Base-by-base conservation (phyloP, 2,113 vertebrate species). In the Oryzias javanicus region DNA sequence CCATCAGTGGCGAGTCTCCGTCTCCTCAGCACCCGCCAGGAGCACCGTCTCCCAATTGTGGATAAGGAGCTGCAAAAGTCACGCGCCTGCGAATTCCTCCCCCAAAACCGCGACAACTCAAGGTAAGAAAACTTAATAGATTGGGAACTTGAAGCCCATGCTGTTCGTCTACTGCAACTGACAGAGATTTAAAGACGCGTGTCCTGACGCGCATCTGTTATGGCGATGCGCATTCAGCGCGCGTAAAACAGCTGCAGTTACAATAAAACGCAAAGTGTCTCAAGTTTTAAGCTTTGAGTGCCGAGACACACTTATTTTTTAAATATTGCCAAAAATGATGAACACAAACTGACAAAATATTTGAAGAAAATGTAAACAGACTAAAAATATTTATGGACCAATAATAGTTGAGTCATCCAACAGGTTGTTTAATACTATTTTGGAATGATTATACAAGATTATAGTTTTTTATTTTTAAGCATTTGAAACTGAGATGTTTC, bases 171-270 rank as follows among this genome's bases (percentile, higher is more conserved):
- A 49, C 57, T 48, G 42, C 41, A 46, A 48, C 1, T 7, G 19
- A 56, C 45, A 57, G 24, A 47, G 49, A 72, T 35, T 19, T 15
- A 22, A 27, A 54, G 1, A 55, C 17, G 22, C 3, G 47, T 6
- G 53, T 62, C 42, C 15, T 14, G 55, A 49, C 20, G 40, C 4
- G 60, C 15, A 20, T 59, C 48, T 57, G 5, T 19, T 14, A 19
- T 40, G 48, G 14, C 17, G 67, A 51, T 55, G 72, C 49, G 58
- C 63, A 27, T 45, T 44, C 48, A 18, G 62, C 67, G 73, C 48
- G 81, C 80, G 78, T 78, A 40, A 80, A 78, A 64, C 74, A 63
- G 79, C 76, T 85, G 79, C 81, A 75, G 66, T 48, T 51, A 45
- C 1, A 35, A 35, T 10, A 35, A 35, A 35, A 10, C 24, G 27